Conservation (phyloP, 2,888 invertebrate genomes). For the Alsophila aescularia region DNA sequence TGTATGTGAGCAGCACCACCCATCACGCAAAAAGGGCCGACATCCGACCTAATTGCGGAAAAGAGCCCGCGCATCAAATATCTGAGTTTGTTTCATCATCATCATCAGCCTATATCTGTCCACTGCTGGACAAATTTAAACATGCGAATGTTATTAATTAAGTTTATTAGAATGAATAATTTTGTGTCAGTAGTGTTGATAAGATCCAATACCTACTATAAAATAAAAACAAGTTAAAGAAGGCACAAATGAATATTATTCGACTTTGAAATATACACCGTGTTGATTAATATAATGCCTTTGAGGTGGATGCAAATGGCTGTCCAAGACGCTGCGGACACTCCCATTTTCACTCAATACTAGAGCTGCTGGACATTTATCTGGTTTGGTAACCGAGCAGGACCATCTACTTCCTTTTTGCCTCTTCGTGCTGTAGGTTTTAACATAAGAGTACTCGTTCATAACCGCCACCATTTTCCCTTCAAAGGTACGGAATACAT, state of each 20-base stretch:
- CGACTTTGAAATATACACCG: conserved; percentile 17
- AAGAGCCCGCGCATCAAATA: no score
- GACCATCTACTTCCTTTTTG: conserved; percentile 10
- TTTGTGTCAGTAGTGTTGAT: no score
- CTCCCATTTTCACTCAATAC: conserved; percentile 10
- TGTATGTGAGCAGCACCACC: no score
- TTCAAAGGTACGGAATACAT: conserved; percentile 15
- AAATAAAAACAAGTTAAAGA: no score
- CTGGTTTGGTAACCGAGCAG: conserved; percentile 8
- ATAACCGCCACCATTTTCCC: conserved; percentile 17
- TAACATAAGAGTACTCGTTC: conserved; percentile 9
- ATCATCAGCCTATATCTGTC: no score
- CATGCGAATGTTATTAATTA: no score
- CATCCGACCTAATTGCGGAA: no score
- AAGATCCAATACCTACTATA: no score
- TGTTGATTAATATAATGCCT: conserved; percentile 17
- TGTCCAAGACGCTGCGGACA: background rate
- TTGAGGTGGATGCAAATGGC: conserved; percentile 9
- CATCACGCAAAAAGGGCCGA: no score
- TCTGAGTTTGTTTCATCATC: no score
- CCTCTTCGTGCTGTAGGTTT: conserved; percentile 7
- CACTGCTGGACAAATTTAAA: no score
- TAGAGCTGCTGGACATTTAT: conserved; percentile 10
- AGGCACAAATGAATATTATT: background rate
- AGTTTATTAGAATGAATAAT: no score